A percentile compares a stretch with the other conserved stretches of the same genome.
Conservation (phyloP, 2,797 vertebrate species). For the Phrynocephalus vlangalii region DNA sequence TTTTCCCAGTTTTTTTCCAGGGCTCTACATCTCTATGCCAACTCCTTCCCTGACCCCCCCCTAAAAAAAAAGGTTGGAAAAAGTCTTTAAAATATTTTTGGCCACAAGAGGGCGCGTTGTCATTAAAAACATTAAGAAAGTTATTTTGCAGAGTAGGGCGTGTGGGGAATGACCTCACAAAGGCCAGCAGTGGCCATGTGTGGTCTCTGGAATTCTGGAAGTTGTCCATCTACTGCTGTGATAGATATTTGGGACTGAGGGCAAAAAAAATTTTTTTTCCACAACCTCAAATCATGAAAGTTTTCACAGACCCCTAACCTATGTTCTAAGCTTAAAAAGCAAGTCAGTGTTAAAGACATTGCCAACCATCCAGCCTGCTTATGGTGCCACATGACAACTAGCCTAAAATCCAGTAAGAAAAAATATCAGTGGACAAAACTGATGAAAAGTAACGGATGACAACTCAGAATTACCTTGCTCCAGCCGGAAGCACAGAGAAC, state of each 20-base stretch:
- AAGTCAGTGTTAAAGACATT: neutral
- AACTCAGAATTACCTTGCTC: conserved; percentile 90
- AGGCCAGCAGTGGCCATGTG: too few relatives aligned
- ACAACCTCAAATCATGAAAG: neutral
- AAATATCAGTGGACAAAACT: neutral
- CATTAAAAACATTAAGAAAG: too few relatives aligned
- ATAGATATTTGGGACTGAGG: neutral
- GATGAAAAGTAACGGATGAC: neutral
- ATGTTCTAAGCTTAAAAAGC: neutral
- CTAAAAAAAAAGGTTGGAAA: too few relatives aligned
- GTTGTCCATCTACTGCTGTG: neutral
- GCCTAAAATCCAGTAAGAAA: neutral
- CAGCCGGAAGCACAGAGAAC: conserved; percentile 91
- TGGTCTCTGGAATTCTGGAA: neutral
- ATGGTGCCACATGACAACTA: too few relatives aligned
- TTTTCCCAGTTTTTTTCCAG: too few relatives aligned
- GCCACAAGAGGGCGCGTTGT: too few relatives aligned
- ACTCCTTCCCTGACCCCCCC: too few relatives aligned
- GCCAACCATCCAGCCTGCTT: neutral
- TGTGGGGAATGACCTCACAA: too few relatives aligned
- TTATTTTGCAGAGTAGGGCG: too few relatives aligned
- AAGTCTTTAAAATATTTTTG: too few relatives aligned
- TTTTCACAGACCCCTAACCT: neutral
- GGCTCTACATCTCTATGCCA: too few relatives aligned
- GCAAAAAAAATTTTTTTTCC: too few relatives aligned